phyloP scores from a whole-genome alignment of 2,888 invertebrate species.

The Laothoe populi region DNA sequence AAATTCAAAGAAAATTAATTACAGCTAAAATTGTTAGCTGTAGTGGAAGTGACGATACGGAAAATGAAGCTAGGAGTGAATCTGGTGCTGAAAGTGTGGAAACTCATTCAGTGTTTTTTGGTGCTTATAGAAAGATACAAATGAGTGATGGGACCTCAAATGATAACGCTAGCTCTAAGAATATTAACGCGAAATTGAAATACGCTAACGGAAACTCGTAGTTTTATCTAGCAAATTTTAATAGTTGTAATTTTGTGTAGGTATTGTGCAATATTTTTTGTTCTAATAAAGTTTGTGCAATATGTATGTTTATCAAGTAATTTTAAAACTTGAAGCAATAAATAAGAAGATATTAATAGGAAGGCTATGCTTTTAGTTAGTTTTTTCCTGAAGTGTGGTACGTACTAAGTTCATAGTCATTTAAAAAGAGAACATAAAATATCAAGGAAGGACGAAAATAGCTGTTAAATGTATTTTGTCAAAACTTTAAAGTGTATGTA shows the following conservation, averaged over 20 bases:
- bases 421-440: too few species aligned
- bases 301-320: constrained; percentile 35
- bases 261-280: constrained; percentile 54
- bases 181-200: constrained; percentile 50
- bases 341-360: neutral
- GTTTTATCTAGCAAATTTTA: constrained; percentile 11
- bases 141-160: constrained; percentile 47
- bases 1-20: constrained; percentile 69
- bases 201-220: constrained; percentile 47
- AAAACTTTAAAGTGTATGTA: too few species aligned
- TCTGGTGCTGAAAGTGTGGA: constrained; percentile 95
- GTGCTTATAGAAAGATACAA: constrained; percentile 86
- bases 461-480: too few species aligned
- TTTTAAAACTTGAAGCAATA: neutral
- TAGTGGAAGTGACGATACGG: constrained; percentile 92
- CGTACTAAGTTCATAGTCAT: too few species aligned
- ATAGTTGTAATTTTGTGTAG: neutral
- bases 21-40: constrained; percentile 84
- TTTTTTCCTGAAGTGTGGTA: too few species aligned
- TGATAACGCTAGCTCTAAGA: constrained; percentile 50
- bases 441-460: too few species aligned
- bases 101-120: constrained; percentile 94
- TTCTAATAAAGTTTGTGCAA: constrained; percentile 56
- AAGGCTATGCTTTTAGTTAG: too few species aligned
- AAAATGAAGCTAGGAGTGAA: constrained; percentile 92